Conservation (phyloP, 2,888 invertebrate species). For the Amaurobius ferox region DNA sequence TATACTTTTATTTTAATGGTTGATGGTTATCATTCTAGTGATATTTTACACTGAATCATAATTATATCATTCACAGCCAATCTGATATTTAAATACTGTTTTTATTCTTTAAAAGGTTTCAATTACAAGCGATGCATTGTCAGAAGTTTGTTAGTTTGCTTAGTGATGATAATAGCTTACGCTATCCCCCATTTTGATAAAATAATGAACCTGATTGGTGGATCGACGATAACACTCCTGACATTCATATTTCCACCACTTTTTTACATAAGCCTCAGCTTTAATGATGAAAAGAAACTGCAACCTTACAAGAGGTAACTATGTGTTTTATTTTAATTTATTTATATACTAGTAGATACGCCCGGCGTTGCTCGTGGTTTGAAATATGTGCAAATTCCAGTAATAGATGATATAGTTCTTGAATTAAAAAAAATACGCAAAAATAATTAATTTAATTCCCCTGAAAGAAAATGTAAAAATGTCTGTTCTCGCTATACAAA, state of each 20-base stretch:
- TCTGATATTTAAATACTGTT: background rate
- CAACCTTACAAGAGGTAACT: background rate
- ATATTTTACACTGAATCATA: no score
- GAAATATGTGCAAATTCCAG: no score
- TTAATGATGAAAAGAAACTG: slow-evolving; percentile 75
- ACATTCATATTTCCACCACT: slow-evolving; percentile 90
- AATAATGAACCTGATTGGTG: slow-evolving; percentile 90
- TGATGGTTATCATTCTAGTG: no score
- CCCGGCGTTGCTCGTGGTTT: no score
- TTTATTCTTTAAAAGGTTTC: slow-evolving; percentile 84
- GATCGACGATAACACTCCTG: slow-evolving; percentile 88
- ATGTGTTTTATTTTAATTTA: background rate
- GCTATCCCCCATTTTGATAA: slow-evolving; percentile 90
- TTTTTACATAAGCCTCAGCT: slow-evolving; percentile 85
- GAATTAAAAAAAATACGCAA: no score
- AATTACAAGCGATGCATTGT: slow-evolving; percentile 85
- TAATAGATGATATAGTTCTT: no score
- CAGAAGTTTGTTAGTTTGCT: slow-evolving; percentile 83
- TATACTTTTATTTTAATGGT: no score
- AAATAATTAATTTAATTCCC: no score
- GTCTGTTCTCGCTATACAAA: no score
- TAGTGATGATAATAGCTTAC: slow-evolving; percentile 87
- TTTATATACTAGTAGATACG: no score
- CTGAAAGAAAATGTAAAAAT: no score
- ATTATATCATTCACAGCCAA: background rate